Conservation (phyloP, 2,888 invertebrate species). For the Drosophila merina region DNA sequence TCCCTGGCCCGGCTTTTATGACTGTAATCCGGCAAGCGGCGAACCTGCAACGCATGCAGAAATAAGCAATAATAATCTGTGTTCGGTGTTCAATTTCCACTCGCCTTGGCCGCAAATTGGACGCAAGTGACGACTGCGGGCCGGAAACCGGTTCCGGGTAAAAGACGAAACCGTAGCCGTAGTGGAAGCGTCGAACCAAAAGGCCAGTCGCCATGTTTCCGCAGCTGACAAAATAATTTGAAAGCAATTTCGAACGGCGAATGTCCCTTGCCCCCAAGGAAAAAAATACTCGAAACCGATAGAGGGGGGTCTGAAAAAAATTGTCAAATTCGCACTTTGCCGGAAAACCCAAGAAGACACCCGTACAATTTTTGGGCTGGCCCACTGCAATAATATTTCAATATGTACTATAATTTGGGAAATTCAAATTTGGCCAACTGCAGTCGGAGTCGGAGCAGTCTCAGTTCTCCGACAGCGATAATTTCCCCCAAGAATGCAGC, state of each 20-base stretch:
- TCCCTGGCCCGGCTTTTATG: conserved; percentile 51
- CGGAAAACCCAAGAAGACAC: conserved; percentile 36
- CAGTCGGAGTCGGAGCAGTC: conserved; percentile 29
- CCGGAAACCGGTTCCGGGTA: conserved; percentile 46
- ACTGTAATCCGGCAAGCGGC: conserved; percentile 51
- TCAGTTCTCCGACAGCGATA: conserved; percentile 69
- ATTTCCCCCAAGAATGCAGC: conserved; percentile 81
- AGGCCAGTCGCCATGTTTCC: conserved; percentile 52
- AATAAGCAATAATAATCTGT: conserved; percentile 76
- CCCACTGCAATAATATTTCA: conserved; percentile 78
- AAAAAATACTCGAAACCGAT: conserved; percentile 9
- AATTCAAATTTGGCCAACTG: conserved; percentile 69
- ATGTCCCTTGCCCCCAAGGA: conserved; percentile 49
- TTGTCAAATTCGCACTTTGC: conserved; percentile 81
- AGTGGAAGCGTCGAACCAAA: conserved; percentile 12
- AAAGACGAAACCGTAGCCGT: conserved; percentile 4
- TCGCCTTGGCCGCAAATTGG: conserved; percentile 65
- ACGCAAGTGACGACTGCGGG: conserved; percentile 50
- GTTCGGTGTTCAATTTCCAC: conserved; percentile 70
- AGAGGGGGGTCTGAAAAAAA: conserved; percentile 46
- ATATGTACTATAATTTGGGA: conserved; percentile 72
- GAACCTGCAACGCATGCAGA: conserved; percentile 72
- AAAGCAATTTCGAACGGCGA: conserved; percentile 79
- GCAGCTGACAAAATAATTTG: conserved; percentile 82
- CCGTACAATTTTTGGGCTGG: conserved; percentile 62